phyloP scores from a whole-genome alignment of 2,797 vertebrate genomes.

The Thunnus albacares region DNA sequence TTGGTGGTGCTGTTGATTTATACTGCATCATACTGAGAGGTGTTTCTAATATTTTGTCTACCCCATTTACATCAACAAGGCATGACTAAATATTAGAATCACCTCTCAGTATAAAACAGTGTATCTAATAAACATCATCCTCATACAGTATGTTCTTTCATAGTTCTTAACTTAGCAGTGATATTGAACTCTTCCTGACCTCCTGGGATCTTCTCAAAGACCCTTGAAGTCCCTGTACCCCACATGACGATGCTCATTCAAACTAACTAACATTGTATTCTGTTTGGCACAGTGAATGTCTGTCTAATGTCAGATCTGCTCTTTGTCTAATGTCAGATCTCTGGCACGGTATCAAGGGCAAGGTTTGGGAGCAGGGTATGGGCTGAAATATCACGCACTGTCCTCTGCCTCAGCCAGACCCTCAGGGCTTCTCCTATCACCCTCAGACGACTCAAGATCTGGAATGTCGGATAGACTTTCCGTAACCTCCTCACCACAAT shows the following conservation, averaged over 20 bases:
- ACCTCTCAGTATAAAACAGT: too few species aligned
- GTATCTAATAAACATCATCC: too few species aligned
- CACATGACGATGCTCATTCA: not conserved
- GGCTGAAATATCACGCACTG: conserved; percentile 49
- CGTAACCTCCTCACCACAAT: conserved; percentile 40
- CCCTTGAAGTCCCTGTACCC: not conserved
- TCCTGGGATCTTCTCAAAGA: not conserved
- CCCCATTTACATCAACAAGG: too few species aligned
- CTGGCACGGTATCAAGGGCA: conserved; percentile 26
- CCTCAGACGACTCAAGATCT: conserved; percentile 31
- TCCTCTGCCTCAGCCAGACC: conserved; percentile 27
- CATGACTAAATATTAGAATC: too few species aligned
- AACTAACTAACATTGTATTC: not conserved
- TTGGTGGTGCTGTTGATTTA: too few species aligned
- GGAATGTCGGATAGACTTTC: conserved; percentile 24
- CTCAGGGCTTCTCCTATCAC: conserved; percentile 43
- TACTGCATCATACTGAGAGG: too few species aligned
- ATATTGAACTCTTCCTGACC: conserved; percentile 30
- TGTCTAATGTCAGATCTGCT: conserved; percentile 26
- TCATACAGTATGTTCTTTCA: not conserved
- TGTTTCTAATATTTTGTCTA: too few species aligned
- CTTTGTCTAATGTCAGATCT: conserved; percentile 29
- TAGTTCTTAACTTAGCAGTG: not conserved
- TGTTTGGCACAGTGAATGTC: conserved; percentile 18
- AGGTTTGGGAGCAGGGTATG: conserved; percentile 41